Percentiles rank a stretch among this genome's conserved stretches.
Conservation (phyloP, 2,113 vertebrate species). For the Calyptommatus sinebrachiatus region DNA sequence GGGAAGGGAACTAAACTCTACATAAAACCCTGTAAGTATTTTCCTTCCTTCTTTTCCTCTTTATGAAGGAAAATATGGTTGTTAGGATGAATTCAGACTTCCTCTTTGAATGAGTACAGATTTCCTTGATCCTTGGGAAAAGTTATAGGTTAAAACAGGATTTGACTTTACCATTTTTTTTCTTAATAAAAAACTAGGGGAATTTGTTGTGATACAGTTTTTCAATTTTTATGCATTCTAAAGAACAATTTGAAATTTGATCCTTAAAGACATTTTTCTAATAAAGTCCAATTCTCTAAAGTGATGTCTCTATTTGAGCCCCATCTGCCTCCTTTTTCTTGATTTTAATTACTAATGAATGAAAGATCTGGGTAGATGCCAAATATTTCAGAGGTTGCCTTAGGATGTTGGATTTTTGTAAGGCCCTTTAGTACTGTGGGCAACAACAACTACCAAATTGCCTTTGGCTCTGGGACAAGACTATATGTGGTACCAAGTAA, state of each 20-base stretch:
- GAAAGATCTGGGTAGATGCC: too few relatives aligned
- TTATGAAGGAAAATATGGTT: background rate
- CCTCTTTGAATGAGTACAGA: background rate
- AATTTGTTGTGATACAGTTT: background rate
- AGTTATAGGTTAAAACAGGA: too few relatives aligned
- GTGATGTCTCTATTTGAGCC: too few relatives aligned
- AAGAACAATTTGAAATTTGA: background rate
- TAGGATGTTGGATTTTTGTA: conserved; percentile 34
- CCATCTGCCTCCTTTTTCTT: too few relatives aligned
- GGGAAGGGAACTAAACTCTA: conserved; percentile 58
- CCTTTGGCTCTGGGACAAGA: conserved; percentile 51
- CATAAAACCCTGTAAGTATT: conserved; percentile 59
- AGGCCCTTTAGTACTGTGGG: conserved; percentile 29
- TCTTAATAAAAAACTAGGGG: background rate
- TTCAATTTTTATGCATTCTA: background rate
- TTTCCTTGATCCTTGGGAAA: background rate
- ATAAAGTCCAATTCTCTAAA: background rate
- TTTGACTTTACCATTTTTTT: background rate
- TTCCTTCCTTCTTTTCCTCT: background rate
- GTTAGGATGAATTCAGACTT: background rate
- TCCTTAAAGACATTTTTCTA: background rate
- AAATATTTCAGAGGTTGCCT: background rate
- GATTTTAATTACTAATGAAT: too few relatives aligned
- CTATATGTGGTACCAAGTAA: conserved; percentile 50
- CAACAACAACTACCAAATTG: conserved; percentile 4